phyloP scores from a whole-genome alignment of 2,888 invertebrate genomes.

The Synanthedon andrenaeformis region DNA sequence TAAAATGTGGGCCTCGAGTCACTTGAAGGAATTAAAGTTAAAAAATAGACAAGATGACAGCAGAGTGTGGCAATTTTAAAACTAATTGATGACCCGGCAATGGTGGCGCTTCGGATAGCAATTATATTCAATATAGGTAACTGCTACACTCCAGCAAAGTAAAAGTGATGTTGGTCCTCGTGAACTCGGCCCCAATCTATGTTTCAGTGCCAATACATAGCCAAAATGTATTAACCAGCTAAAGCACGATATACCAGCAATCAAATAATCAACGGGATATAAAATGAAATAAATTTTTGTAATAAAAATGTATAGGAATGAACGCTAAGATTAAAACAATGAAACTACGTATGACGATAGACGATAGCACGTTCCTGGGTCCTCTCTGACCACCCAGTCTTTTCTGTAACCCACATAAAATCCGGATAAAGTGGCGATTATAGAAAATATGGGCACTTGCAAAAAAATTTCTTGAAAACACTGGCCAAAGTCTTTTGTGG shows the following conservation, averaged over 20 bases:
- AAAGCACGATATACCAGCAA: conserved; percentile 77
- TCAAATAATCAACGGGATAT: conserved; percentile 77
- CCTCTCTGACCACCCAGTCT: conserved; percentile 73
- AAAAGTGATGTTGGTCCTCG: conserved; percentile 80
- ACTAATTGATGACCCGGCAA: conserved; percentile 58
- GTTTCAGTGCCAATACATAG: conserved; percentile 77
- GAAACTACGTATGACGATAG: conserved; percentile 73
- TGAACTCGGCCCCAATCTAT: conserved; percentile 73
- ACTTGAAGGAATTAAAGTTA: conserved; percentile 77
- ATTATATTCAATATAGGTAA: conserved; percentile 76
- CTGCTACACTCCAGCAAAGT: conserved; percentile 76
- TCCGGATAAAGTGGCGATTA: conserved; percentile 83
- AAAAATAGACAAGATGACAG: conserved; percentile 76
- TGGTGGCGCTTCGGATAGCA: conserved; percentile 75
- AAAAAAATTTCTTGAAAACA: conserved; percentile 89
- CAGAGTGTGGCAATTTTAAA: conserved; percentile 73
- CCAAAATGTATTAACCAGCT: conserved; percentile 87
- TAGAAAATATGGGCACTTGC: conserved; percentile 78
- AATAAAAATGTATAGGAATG: conserved; percentile 75
- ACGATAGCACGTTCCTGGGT: conserved; percentile 75
- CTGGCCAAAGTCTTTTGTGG: conserved; percentile 79
- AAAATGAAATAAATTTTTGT: conserved; percentile 57
- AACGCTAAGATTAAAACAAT: conserved; percentile 73
- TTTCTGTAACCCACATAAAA: conserved; percentile 81
- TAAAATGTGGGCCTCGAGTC: conserved; percentile 59